phyloP scores from a whole-genome alignment of 2,113 vertebrate genomes.

The Rhodinocichla rosea region DNA sequence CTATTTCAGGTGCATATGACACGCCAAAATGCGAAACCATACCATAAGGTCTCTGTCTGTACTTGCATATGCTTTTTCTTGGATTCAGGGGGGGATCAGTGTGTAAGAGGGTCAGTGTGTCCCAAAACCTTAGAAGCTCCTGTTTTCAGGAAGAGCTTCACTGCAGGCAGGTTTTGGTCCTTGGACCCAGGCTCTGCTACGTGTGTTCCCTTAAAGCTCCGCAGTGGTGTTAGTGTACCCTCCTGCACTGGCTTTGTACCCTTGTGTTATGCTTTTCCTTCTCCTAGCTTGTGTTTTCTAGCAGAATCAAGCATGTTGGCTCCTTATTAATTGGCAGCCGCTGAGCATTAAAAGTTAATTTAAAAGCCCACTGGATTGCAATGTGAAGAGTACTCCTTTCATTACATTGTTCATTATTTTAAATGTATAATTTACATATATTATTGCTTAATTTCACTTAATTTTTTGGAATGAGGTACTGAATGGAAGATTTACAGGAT shows the following conservation, averaged over 20 bases:
- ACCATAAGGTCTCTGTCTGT: not conserved
- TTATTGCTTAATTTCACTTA: not conserved
- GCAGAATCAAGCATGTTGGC: not conserved
- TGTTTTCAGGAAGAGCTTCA: not conserved
- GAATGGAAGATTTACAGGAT: not conserved
- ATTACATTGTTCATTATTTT: conserved; percentile 29
- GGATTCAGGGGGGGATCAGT: not conserved
- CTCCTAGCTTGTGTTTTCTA: not conserved
- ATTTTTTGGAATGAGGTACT: not conserved
- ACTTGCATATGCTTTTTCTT: not conserved
- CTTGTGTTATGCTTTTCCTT: not conserved
- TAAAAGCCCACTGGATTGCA: not conserved
- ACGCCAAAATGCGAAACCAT: not conserved
- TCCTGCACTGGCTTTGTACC: not conserved
- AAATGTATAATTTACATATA: conserved; percentile 28
- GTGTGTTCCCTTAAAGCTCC: not conserved
- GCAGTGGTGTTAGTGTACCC: not conserved
- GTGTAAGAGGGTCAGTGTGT: not conserved
- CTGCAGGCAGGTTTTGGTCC: not conserved
- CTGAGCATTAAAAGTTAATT: conserved; percentile 16
- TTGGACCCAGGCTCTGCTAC: not conserved
- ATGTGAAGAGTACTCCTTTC: not conserved
- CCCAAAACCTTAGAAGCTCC: not conserved
- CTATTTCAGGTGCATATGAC: not conserved
- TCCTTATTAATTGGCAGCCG: not conserved